These are phyloP conservation scores for Rhinatrema bivittatum DNA, from an alignment of 2,797 vertebrate genomes.

Conservation along the genomic window DNA sequence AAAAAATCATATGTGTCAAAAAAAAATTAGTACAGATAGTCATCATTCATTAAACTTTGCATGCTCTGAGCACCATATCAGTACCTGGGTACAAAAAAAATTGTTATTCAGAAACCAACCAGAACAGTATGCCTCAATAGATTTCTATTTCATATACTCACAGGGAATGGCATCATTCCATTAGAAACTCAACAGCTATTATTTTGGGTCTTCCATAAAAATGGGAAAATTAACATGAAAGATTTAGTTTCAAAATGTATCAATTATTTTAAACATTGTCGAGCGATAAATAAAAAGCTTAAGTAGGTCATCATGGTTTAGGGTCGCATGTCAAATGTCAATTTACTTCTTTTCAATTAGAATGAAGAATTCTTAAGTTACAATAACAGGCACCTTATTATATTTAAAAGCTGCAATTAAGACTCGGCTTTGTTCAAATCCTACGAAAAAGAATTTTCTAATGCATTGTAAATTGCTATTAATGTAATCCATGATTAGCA, in stretches of 20 bases:
- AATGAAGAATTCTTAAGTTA: conserved; percentile 28
- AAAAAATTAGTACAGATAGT: not conserved
- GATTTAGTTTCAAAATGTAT: conserved; percentile 30
- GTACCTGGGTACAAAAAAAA: conserved; percentile 13
- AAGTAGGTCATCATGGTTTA: conserved; percentile 35
- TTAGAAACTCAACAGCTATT: conserved; percentile 18
- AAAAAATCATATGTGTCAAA: too few species aligned
- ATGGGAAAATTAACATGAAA: conserved; percentile 32
- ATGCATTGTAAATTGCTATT: conserved; percentile 37
- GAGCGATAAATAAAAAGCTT: conserved; percentile 47
- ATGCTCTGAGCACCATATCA: conserved; percentile 1
- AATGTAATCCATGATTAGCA: conserved; percentile 38
- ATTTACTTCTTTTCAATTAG: conserved; percentile 39
- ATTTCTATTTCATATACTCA: conserved; percentile 19
- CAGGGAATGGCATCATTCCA: conserved; percentile 16
- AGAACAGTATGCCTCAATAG: conserved; percentile 6
- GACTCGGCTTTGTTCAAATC: conserved; percentile 18
- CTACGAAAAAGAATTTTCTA: conserved; percentile 30
- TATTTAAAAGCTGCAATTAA: conserved; percentile 23
- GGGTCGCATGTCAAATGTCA: conserved; percentile 32
- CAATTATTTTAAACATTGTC: conserved; percentile 39
- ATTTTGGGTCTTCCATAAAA: conserved; percentile 17
- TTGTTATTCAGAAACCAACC: conserved; percentile 13
- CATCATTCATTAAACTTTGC: conserved; percentile 3
- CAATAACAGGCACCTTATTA: conserved; percentile 28